Percentiles rank a stretch among this genome's conserved stretches.
phyloP scores from a whole-genome alignment of 2,888 invertebrate species.

The Thecocarcelia acutangulata region DNA sequence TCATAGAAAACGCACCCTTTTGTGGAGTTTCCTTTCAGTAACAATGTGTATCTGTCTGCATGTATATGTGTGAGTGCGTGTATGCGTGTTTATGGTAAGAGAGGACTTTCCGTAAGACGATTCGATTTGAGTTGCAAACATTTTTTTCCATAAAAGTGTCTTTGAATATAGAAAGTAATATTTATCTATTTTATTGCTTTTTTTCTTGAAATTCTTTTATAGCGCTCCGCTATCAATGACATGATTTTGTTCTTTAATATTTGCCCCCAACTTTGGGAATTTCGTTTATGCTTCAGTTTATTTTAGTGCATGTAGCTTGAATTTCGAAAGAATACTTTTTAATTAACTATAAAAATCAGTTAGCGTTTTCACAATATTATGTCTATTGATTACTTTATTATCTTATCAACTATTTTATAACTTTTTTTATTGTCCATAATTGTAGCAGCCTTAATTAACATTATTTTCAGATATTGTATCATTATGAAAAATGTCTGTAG shows the following conservation, averaged over 20 bases:
- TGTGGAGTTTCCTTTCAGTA: not conserved
- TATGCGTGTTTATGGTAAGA: not conserved
- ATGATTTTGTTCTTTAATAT: not conserved
- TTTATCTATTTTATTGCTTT: not conserved
- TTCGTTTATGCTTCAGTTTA: no score
- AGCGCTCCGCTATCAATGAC: constrained; percentile 40
- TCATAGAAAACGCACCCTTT: constrained; percentile 30
- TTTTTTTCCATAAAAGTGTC: not conserved
- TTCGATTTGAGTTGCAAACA: constrained; percentile 19
- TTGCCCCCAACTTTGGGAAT: no score
- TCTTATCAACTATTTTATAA: constrained; percentile 21
- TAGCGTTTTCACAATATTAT: not conserved
- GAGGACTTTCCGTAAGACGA: not conserved
- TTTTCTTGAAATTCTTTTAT: not conserved
- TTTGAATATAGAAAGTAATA: not conserved
- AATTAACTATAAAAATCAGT: not conserved
- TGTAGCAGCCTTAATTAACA: no score
- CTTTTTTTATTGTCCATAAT: not conserved
- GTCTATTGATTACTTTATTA: constrained; percentile 37
- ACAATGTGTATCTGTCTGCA: not conserved
- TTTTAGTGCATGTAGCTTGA: not conserved
- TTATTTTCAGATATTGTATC: no score
- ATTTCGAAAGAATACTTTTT: not conserved
- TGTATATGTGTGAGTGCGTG: no score
- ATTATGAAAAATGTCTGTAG: no score